Base-by-base conservation (phyloP, 2,797 vertebrate species). In the Pangasius larnaudii region DNA sequence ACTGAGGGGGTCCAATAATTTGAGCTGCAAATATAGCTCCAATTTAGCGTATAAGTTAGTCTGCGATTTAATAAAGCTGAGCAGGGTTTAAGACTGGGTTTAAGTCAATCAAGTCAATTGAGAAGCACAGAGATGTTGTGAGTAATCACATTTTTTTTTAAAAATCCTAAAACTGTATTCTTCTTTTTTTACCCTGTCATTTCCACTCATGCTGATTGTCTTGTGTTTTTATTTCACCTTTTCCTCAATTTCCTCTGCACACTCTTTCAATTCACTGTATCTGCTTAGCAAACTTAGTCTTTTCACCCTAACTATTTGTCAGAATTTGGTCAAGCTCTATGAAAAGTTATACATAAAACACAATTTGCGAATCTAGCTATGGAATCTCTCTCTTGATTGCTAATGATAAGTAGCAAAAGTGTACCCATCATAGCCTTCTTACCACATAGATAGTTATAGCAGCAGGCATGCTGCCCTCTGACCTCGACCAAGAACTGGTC, bases 401-500 rank as follows among this genome's bases (percentile, higher is more conserved):
- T 80, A 39, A 80, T 80, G 16, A 22, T 58, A 56, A 33, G 8
- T 10, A n/a, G 13, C 36, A 46, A 46, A 63, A 0, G 59, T 9
- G 18, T 42, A 42, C 13, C 24, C 7, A 19, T 65, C 7, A 63
- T 24, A 3, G 11, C 3, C 5, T 18, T 51, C 82, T 90, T 93
- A 99, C 98, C 97, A 92, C 99, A 99, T 51, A 98, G 93, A 92
- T 97, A 98, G 84, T 96, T 97, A 93, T 97, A 99, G 94, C 99
- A 99, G 94, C 99, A 99, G 61, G 96, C 93, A 80, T 96, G 97
- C 30, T 96, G 96, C 9, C 96, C 96, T 93, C 96, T 97, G 92
- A 97, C 97, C 92, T 99, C 97, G 77, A 99, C 96, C 87, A 97
- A 92, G 92, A 99, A 99, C 90, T 99, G 98, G 91, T 99, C 98